phyloP scores from a whole-genome alignment of 2,888 invertebrate genomes.

The Apocheima hispidaria region DNA sequence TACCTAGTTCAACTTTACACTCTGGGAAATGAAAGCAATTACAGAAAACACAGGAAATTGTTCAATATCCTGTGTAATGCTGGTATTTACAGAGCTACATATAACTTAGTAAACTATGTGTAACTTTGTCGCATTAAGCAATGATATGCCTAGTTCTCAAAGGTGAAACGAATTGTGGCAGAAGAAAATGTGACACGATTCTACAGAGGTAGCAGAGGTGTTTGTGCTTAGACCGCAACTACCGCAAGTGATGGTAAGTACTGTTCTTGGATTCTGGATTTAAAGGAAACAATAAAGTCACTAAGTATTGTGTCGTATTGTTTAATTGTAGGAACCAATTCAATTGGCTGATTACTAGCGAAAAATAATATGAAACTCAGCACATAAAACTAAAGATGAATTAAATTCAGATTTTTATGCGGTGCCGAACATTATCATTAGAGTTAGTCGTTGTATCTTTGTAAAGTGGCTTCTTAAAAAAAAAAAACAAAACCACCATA shows the following conservation, averaged over 20 bases:
- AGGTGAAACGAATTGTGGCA: neutral
- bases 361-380: too few relatives aligned
- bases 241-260: conserved; percentile 20
- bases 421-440: too few relatives aligned
- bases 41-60: conserved; percentile 63
- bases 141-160: neutral
- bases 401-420: too few relatives aligned
- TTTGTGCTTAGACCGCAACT: conserved; percentile 8
- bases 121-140: conserved; percentile 12
- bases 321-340: too few relatives aligned
- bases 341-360: too few relatives aligned
- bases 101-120: conserved; percentile 1
- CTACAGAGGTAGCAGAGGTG: neutral
- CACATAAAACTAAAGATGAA: too few relatives aligned
- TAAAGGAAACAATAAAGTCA: neutral
- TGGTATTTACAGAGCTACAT: conserved; percentile 24
- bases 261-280: neutral
- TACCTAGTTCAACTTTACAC: conserved; percentile 35
- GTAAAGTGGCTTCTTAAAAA: too few relatives aligned
- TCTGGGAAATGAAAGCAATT: conserved; percentile 60
- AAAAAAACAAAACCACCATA: too few relatives aligned
- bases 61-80: conserved; percentile 64
- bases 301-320: neutral
- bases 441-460: too few relatives aligned
- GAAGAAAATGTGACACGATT: conserved; percentile 3